These are phyloP conservation scores for Thunnus maccoyii DNA, from an alignment of 2,113 vertebrate genomes.

Conservation along the genomic window DNA sequence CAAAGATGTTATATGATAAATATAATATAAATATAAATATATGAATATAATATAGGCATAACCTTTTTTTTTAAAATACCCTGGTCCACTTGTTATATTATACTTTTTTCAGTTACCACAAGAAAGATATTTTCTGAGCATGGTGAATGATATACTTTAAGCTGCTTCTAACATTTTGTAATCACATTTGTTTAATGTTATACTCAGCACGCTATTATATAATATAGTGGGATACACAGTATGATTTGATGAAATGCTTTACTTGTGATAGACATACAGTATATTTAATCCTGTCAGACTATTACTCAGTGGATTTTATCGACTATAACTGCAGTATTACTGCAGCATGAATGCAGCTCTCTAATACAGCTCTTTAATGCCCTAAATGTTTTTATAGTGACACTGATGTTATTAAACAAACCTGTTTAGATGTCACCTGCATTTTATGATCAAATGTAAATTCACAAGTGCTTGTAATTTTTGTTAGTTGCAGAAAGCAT, in stretches of 20 bases:
- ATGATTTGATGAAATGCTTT: neutral
- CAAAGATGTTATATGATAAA: too few species aligned
- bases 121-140: neutral
- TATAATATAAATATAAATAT: too few species aligned
- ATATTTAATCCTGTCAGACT: slow-evolving; percentile 9
- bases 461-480: slow-evolving; percentile 46
- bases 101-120: neutral
- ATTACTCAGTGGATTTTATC: neutral
- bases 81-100: too few species aligned
- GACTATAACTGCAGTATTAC: neutral
- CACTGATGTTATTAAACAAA: neutral
- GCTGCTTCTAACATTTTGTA: slow-evolving; percentile 4
- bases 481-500: slow-evolving; percentile 6
- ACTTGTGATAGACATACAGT: neutral
- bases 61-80: too few species aligned
- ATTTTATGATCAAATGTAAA: slow-evolving; percentile 22
- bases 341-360: neutral
- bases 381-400: neutral
- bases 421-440: neutral
- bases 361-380: neutral
- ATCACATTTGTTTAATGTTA: neutral
- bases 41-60: too few species aligned
- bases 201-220: neutral
- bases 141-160: neutral
- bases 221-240: neutral